Evolutionary conservation across 2,113 vertebrate species (phyloP), one percentile per base, ranked within the genome.

Genomic region (cattle (Bos taurus)): DNA sequence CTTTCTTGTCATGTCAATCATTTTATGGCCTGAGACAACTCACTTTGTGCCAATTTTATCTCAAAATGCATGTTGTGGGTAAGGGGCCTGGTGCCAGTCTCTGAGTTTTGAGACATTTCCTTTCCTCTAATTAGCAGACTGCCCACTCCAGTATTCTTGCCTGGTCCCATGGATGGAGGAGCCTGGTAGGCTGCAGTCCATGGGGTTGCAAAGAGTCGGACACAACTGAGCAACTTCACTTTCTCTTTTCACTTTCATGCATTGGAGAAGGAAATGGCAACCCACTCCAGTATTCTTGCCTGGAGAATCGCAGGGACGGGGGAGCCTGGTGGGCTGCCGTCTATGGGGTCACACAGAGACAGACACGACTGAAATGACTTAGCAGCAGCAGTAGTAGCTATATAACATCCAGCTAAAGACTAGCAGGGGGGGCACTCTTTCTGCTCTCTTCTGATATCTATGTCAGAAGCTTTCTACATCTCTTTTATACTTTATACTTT

Each of bases 171-270:
- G 59, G 59, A 62, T 0, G 6, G 28, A 62, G 59, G 13, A 62
- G 28, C 59, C 28, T 14, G 6, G 59, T 62, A 30, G 59, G 26
- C 26, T 60, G 59, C 59, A 60, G 59, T 30, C 26, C 13, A 30
- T 15, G 13, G 60, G 2, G 28, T 30, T 0, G 2, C 6, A 0
- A 62, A 62, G 28, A 30, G 59, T 62, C 13, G 1, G 28, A 62
- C 28, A 30, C 13, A 2, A 62, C 59, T 30, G 59, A 62, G 59
- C 1, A 28, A 62, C 59, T 62, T 30, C 28, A 15, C 6, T 62
- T 62, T 62, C 13, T 0, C 59, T 62, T 62, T 62, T 62, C 28
- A 62, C 28, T 62, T 62, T 62, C 59, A 30, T 7, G 28, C 59
- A 62, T 0, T 62, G 59, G 59, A 62, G 28, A 62, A 62, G 28